Conservation (phyloP, 2,888 invertebrate species). For the Nephrotoma appendiculata region DNA sequence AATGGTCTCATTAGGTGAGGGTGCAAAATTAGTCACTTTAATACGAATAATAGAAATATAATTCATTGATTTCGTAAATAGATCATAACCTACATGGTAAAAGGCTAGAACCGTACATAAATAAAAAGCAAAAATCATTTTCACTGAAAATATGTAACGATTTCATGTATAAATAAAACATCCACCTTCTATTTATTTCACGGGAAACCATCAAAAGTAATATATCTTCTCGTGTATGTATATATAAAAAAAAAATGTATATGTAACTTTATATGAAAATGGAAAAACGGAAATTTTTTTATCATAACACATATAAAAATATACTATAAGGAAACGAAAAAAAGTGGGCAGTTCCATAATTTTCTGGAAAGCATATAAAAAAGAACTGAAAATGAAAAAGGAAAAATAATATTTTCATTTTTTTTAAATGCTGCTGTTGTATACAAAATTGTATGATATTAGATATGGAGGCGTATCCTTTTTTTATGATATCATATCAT, state of each 20-base stretch:
- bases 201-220: neutral
- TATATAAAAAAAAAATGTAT: neutral
- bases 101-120: neutral
- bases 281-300: neutral
- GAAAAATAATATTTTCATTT: neutral
- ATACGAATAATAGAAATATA: neutral
- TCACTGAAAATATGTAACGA: neutral
- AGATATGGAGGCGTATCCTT: conserved; percentile 3
- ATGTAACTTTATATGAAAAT: neutral
- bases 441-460: conserved; percentile 1
- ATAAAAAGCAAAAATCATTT: neutral
- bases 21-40: neutral
- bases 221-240: neutral
- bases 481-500: conserved; percentile 3
- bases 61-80: neutral
- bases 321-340: neutral
- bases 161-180: neutral
- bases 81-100: neutral
- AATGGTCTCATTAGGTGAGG: neutral
- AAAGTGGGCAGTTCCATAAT: conserved; percentile 4
- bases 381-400: neutral
- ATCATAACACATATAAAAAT: neutral
- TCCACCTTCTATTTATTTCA: neutral
- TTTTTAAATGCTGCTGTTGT: neutral
- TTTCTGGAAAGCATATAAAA: neutral